phyloP scores from a whole-genome alignment of 2,113 vertebrate species.

The Chaenocephalus aceratus region DNA sequence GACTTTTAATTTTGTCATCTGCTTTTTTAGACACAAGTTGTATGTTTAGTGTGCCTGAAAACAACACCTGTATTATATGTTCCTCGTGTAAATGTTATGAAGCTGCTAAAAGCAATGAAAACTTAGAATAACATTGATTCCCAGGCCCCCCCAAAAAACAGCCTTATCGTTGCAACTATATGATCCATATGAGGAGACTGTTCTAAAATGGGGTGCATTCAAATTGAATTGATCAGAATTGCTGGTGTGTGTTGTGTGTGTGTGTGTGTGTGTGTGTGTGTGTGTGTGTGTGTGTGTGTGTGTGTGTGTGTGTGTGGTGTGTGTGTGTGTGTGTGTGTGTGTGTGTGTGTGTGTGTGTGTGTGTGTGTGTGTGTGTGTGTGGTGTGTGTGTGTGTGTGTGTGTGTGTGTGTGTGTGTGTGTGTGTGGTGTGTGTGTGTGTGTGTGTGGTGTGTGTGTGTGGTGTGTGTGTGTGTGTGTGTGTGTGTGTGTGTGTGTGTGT shows the following conservation, averaged over 20 bases:
- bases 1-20: background rate
- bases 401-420: too few relatives aligned
- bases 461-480: constrained; percentile 44
- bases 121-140: background rate
- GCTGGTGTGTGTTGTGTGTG: too few relatives aligned
- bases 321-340: too few relatives aligned
- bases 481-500: background rate
- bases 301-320: background rate
- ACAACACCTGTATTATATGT: background rate
- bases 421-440: too few relatives aligned
- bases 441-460: too few relatives aligned
- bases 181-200: too few relatives aligned
- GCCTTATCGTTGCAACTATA: too few relatives aligned
- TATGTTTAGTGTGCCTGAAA: background rate
- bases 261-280: background rate
- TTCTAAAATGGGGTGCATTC: too few relatives aligned
- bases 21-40: background rate
- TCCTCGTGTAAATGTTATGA: background rate
- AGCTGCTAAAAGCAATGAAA: background rate
- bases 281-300: constrained; percentile 9
- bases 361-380: too few relatives aligned
- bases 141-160: too few relatives aligned
- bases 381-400: too few relatives aligned
- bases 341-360: too few relatives aligned
- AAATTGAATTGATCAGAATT: background rate